Evolutionary conservation across 2,888 invertebrate genomes (phyloP), one percentile per base, ranked within the genome.

Genomic region (Orchesella flavescens): DNA sequence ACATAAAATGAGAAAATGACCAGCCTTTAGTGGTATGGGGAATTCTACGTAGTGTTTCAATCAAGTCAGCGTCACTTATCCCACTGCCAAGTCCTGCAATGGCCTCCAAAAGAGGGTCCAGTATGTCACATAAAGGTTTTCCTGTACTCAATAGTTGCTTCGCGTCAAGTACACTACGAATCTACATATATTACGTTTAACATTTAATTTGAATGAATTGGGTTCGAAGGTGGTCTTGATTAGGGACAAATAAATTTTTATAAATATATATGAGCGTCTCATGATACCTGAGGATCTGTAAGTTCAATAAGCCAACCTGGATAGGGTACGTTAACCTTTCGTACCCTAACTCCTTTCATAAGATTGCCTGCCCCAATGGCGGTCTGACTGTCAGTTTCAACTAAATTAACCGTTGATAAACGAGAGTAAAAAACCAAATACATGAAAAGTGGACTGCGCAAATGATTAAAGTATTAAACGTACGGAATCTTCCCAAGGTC

Each of bases 1-100:
- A 85, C 87, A 87, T 86, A 44, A 87, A 87, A 63, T 87, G 87
- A 1, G 87, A 83, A 55, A 87, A 87, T 9, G 86, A 86, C 61
- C 71, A 85, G n/a, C 82, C 80, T 12, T 82, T 82, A 7, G 69
- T 44, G 24, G 73, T 49, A 10, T 55, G 19, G 0, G 87, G 87
- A 15, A 84, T 72, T 69, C 75, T 49, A 59, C 84, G 68, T 23
- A 87, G 24, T 0, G 86, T 75, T 65, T 85, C 75, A 10, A 59
- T 63, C 5, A 86, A 72, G 43, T 81, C 81, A n/a, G 34, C 46
- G 17, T 72, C 61, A 1, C 72, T 68, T 1, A 87, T 69, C 0
- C 49, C 68, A 0, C 65, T 21, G 1, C 65, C 83, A 23, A 85
- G 57, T 15, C 72, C 78, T 7, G 19, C 17, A 15, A 85, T 57